phyloP scores from a whole-genome alignment of 2,888 invertebrate species.

The Calliopum simillimum region DNA sequence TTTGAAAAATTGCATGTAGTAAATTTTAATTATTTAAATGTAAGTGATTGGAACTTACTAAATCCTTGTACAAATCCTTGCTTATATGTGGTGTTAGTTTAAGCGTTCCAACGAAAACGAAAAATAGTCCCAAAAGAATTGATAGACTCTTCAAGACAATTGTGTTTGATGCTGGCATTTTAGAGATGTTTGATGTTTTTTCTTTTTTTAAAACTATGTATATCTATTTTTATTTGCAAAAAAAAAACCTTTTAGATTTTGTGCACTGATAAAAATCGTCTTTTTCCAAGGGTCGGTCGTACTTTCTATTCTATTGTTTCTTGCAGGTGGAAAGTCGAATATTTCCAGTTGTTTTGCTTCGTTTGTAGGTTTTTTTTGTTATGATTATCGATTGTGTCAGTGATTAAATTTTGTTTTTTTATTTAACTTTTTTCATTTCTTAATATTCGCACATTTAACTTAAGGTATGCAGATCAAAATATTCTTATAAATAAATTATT shows the following conservation, averaged over 20 bases:
- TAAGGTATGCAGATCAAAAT: constrained; percentile 3
- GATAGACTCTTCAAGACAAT: constrained; percentile 92
- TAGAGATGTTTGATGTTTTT: constrained; percentile 36
- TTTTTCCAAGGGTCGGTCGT: too few relatives aligned
- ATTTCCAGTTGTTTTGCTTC: not conserved
- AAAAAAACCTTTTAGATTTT: not conserved
- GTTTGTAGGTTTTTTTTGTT: not conserved
- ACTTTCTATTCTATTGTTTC: too few relatives aligned
- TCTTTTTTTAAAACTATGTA: too few relatives aligned
- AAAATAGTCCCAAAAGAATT: constrained; percentile 91
- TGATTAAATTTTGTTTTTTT: not conserved
- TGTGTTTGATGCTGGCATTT: constrained; percentile 69
- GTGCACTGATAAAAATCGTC: constrained; percentile 2
- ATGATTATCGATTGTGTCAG: too few relatives aligned
- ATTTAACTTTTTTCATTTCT: constrained; percentile 21
- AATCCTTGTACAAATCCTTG: constrained; percentile 95
- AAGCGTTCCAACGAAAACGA: constrained; percentile 93
- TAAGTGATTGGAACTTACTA: constrained; percentile 75
- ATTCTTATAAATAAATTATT: constrained; percentile 14
- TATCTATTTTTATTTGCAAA: constrained; percentile 1
- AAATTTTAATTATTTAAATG: not conserved
- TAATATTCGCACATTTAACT: constrained; percentile 34
- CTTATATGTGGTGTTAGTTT: constrained; percentile 92
- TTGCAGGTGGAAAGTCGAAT: too few relatives aligned
- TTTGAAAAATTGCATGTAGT: not conserved